phyloP scores from a whole-genome alignment of 35 echinoderm and acorn worm genomes.

The Diadema setosum region DNA sequence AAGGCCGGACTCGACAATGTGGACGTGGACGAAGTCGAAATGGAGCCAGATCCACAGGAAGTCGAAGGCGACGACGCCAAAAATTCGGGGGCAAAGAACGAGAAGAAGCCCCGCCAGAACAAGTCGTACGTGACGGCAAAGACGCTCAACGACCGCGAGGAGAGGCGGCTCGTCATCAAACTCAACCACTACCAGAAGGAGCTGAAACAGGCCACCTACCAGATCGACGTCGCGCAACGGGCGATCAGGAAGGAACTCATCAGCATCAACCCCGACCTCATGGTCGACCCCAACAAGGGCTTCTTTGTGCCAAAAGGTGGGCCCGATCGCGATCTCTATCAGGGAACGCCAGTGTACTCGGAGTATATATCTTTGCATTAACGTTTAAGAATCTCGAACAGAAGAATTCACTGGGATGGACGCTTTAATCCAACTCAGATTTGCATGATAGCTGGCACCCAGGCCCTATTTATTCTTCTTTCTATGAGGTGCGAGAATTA shows the following conservation, averaged over 20 bases:
- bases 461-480: too few relatives aligned
- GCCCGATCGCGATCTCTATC: too few relatives aligned
- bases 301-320: slow-evolving; percentile 33
- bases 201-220: neutral
- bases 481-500: too few relatives aligned
- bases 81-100: neutral
- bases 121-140: slow-evolving; percentile 42
- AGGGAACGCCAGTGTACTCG: too few relatives aligned
- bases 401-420: too few relatives aligned
- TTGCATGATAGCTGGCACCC: too few relatives aligned
- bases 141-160: slow-evolving; percentile 41
- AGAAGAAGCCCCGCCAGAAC: slow-evolving; percentile 33
- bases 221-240: slow-evolving; percentile 22
- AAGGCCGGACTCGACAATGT: neutral
- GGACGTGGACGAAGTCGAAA: neutral
- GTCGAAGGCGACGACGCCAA: neutral
- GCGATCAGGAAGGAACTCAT: slow-evolving; percentile 20
- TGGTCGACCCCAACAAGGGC: slow-evolving; percentile 36
- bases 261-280: slow-evolving; percentile 36
- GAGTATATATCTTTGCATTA: too few relatives aligned
- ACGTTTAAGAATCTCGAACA: too few relatives aligned
- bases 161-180: neutral
- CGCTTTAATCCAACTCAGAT: too few relatives aligned
- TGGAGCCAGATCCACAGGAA: neutral
- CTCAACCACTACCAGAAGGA: slow-evolving; percentile 38